Evolutionary conservation across 2,797 vertebrate species (phyloP), one percentile per base, ranked within the genome.

Genomic region (Vipera latastei): DNA sequence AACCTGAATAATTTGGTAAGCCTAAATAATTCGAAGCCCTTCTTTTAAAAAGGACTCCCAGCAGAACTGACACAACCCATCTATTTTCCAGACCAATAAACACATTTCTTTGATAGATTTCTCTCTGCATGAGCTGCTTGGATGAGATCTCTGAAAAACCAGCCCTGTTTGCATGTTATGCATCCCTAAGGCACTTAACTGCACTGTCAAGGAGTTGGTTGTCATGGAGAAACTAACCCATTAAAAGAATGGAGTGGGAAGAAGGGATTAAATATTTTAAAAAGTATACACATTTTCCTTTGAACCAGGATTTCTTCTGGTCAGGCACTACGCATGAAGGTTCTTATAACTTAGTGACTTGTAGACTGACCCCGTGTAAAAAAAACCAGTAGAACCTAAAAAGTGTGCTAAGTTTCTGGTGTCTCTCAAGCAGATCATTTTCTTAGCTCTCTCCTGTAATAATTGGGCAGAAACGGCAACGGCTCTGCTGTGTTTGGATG

Each of bases 211-310:
- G 26, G 55, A 95, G 8, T 44, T 88, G 90, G 93, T 95, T 96
- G 92, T 96, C 91, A 93, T 93, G 90, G 93, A 78, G 93, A 95
- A 96, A 95, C 83, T 92, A 96, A 95, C 65, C 63, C 0, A 0
- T 89, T 87, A 88, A 90, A 94, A 94, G 86, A 73, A 73, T 83
- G 6, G 53, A 83, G 44, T 25, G 26, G 7, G 0, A 0, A 2
- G 4, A 48, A 56, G 26, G 25, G 20, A 65, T 91, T 63, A 22
- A 56, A n/a, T 18, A 56, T 60, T 22, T 83, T 8, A 6, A 26
- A 87, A 65, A 16, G 3, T 56, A 28, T 48, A 2, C 91, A 90
- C 95, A 25, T 38, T 28, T 88, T 94, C 91, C 73, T 93, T 85
- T 57, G 48, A 22, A 88, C 26, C 18, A 73, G 56, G 44, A 51